Evolutionary conservation across 2,888 invertebrate species (phyloP).

Genomic region (Cephus spinipes): DNA sequence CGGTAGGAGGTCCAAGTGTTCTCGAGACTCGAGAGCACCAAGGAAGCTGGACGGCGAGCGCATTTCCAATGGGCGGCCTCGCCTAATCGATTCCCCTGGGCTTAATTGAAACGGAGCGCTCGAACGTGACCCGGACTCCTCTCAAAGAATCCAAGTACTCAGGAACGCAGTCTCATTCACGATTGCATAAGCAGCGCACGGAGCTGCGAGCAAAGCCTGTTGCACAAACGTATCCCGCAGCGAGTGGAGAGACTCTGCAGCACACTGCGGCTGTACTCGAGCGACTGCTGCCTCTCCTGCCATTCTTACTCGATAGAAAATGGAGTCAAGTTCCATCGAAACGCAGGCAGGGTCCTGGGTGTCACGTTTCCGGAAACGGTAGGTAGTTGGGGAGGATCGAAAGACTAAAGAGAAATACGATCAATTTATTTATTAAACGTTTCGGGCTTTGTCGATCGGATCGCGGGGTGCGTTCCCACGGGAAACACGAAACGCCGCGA

Average conservation of each 20-base stretch:
- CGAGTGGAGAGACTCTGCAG: conserved; percentile 26
- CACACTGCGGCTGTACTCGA: conserved; percentile 48
- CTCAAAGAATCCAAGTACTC: conserved; percentile 48
- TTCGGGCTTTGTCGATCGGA: conserved; percentile 42
- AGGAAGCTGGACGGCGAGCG: background rate
- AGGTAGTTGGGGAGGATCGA: background rate
- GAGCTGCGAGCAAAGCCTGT: conserved; percentile 54
- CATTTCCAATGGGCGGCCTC: background rate
- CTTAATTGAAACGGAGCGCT: background rate
- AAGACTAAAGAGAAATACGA: conserved; percentile 46
- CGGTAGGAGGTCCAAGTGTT: background rate
- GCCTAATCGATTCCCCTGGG: background rate
- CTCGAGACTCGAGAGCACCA: background rate
- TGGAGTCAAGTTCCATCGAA: background rate
- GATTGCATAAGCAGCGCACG: conserved; percentile 56
- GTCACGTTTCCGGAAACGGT: background rate
- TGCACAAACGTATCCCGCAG: conserved; percentile 55
- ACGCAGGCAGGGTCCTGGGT: background rate
- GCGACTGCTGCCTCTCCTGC: conserved; percentile 33
- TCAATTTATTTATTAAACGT: conserved; percentile 60
- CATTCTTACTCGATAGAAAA: background rate
- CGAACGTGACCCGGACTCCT: background rate
- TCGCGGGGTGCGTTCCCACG: conserved; percentile 48
- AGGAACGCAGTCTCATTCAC: conserved; percentile 45
- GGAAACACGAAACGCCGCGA: conserved; percentile 49